Conservation (phyloP, 2,888 invertebrate genomes). For the Euplagia quadripunctaria region DNA sequence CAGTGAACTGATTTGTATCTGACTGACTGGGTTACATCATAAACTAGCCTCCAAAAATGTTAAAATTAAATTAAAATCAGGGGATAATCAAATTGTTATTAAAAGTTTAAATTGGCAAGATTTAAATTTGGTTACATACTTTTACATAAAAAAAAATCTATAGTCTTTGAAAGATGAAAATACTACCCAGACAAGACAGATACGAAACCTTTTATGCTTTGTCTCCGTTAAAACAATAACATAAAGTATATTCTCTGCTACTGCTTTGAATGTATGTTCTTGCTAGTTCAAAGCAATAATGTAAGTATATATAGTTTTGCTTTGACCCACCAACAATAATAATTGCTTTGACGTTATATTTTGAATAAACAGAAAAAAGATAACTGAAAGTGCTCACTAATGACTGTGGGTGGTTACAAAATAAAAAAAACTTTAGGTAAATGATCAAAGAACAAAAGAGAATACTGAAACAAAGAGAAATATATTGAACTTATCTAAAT, state of each 20-base stretch:
- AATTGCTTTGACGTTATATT: not conserved
- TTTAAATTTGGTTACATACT: not conserved
- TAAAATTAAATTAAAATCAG: no score
- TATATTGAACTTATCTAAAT: not conserved
- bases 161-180: not conserved
- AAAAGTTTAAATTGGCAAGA: not conserved
- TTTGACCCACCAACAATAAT: not conserved
- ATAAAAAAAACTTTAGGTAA: not conserved
- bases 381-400: not conserved
- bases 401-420: slow-evolving; percentile 1
- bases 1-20: not conserved
- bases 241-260: not conserved
- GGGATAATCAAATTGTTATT: not conserved
- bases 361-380: not conserved
- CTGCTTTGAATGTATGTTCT: not conserved
- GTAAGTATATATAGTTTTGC: not conserved
- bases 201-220: not conserved
- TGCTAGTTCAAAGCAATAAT: no score
- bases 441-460: slow-evolving; percentile 7
- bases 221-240: not conserved
- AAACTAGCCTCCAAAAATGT: no score
- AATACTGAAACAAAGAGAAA: not conserved
- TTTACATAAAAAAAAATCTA: not conserved
- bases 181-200: not conserved
- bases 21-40: no score